Base-by-base conservation (phyloP, 2,888 invertebrate species). In the Chalcis sispes region DNA sequence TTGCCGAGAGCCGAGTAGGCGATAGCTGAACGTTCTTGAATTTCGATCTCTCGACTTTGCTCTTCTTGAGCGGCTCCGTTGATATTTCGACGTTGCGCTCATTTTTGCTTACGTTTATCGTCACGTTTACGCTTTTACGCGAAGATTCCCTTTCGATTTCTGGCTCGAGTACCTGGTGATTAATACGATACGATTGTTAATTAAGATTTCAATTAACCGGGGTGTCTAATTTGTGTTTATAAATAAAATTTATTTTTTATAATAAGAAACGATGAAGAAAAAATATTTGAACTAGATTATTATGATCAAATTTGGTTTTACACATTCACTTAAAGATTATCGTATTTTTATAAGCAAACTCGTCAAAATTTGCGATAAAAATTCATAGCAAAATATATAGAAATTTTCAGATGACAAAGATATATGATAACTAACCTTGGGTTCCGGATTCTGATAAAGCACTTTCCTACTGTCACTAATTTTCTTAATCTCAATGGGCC, bases 401-500 rank as follows among this genome's bases (percentile, higher is more conserved):
- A n/a, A n/a, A n/a, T n/a, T n/a, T n/a, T n/a, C n/a, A n/a, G n/a
- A n/a, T n/a, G n/a, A n/a, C n/a, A n/a, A n/a, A n/a, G n/a, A n/a
- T n/a, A n/a, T n/a, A n/a, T 23, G 3, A 29, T 18, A 13, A 18
- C 48, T 62, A 2, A 85, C 82, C 74, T 88, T 89, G 10, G 87
- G 87, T 58, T 89, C 88, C 0, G 88, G 88, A 81, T 89, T 89
- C 62, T 89, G 88, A 84, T 94, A 93, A 32, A 93, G 86, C 85
- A 94, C 93, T 15, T 92, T 90, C n/a, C 93, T 91, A 81, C 94
- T 94, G 74, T 91, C 91, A 79, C 93, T 93, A 65, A 93, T 93
- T 86, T 94, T 94, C 84, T 94, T 94, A 64, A 93, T 93, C 89
- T 95, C 95, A 66, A 94, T 93, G 0, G 94, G 94, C 64, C 79